Conservation (phyloP, 2,797 vertebrate genomes). For the Poliocrania exsul region DNA sequence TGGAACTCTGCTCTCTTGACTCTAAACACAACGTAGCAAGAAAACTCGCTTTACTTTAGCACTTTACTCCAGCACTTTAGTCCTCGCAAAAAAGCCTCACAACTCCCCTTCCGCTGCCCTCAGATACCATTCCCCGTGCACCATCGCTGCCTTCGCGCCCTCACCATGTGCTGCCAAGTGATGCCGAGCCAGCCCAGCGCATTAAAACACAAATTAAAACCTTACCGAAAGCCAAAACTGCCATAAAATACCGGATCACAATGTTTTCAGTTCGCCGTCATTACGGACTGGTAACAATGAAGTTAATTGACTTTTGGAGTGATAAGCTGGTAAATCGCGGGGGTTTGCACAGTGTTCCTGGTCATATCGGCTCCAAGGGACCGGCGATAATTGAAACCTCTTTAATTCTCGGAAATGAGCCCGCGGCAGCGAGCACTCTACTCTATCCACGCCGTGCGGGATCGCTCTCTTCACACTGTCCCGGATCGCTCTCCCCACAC, state of each 20-base stretch:
- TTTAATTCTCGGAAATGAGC: background rate
- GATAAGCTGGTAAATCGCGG: background rate
- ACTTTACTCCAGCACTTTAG: background rate
- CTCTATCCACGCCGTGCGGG: background rate
- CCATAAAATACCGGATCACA: background rate
- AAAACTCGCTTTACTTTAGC: background rate
- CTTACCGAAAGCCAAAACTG: background rate
- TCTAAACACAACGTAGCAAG: fast-evolving
- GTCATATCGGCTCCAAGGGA: background rate
- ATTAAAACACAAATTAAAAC: background rate
- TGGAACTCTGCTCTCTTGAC: fast-evolving
- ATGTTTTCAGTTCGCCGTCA: background rate
- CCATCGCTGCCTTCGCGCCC: background rate
- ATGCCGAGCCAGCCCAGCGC: background rate
- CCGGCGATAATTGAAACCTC: background rate
- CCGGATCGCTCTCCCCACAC: too few relatives aligned
- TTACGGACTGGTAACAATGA: background rate
- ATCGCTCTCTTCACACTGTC: too few relatives aligned
- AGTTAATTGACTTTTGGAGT: background rate
- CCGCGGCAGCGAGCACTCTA: background rate
- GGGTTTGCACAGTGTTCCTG: background rate
- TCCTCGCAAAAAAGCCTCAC: background rate
- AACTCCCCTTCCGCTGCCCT: background rate
- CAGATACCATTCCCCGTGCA: fast-evolving
- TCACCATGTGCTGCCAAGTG: background rate